Evolutionary conservation across 2,797 vertebrate genomes (phyloP).

Genomic region (Merluccius polli): DNA sequence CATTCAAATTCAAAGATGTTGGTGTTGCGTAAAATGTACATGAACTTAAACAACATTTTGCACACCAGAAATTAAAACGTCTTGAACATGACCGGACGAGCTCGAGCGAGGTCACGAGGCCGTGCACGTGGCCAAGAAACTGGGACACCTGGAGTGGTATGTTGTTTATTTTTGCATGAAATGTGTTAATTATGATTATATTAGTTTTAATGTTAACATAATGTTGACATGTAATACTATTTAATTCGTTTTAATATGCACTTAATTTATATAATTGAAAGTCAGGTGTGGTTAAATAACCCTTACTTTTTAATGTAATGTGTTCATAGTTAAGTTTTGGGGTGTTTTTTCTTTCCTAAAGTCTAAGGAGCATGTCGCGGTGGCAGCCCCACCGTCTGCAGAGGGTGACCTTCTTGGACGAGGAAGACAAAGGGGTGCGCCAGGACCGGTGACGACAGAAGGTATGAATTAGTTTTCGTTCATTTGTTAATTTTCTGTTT

Average conservation of each 20-base stretch:
- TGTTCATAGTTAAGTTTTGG: background rate
- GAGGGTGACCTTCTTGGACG: slow-evolving; percentile 65
- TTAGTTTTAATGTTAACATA: no score
- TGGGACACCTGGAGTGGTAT: slow-evolving; percentile 57
- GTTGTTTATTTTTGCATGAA: background rate
- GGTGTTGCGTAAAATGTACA: background rate
- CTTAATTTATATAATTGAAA: no score
- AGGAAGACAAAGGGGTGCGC: slow-evolving; percentile 68
- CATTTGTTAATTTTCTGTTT: no score
- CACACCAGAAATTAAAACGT: background rate
- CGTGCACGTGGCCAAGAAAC: slow-evolving; percentile 74
- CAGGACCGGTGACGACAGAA: slow-evolving; percentile 48
- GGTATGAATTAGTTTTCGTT: slow-evolving; percentile 56
- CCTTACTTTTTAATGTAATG: background rate
- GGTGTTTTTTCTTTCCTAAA: background rate
- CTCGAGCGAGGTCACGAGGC: slow-evolving; percentile 82
- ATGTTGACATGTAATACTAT: no score
- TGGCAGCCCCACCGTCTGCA: background rate
- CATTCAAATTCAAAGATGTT: no score
- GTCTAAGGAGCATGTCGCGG: slow-evolving; percentile 33
- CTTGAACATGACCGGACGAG: slow-evolving; percentile 78
- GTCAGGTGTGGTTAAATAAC: no score
- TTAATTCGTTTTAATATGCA: no score
- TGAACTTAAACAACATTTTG: background rate
- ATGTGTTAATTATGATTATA: no score